Base-by-base conservation (phyloP, 2,113 vertebrate genomes). In the Leuciscus idus region DNA sequence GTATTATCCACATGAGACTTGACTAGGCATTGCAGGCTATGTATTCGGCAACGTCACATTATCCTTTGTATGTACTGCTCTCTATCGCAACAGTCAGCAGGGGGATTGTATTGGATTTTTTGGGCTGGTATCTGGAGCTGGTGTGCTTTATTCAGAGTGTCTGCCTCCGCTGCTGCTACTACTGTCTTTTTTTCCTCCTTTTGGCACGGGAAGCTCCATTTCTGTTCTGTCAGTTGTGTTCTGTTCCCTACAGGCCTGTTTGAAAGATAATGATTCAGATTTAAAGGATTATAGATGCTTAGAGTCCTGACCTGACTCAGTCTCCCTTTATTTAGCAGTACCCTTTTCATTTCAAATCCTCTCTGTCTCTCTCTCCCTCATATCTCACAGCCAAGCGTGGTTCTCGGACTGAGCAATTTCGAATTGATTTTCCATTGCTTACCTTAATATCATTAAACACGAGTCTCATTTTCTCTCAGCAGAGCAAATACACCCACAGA, bases 221-320 rank as follows among this genome's bases (percentile, higher is more conserved):
- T 85, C 59, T 82, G 26, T 85, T 82, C 84, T 88, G 46, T 83
- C 87, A 48, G 43, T 80, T 82, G 30, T 79, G 59, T 50, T 87
- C 66, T 55, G 68, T 57, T 75, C 43, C 55, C 78, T 28, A 73
- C 81, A 84, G 68, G 30, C 86, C 82, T 39, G 50, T 84, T 84
- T 80, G 57, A 88, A 61, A 84, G 84, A 85, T 74, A 86, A 86
- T 89, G 33, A 84, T 75, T 77, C 70, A 81, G 85, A 89, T 87
- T 84, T 87, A 86, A 81, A 84, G 81, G 88, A 87, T 89, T 89
- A 87, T 81, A 84, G 77, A 89, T 84, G 85, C 77, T 81, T 59
- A 62, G 26, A 86, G 81, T 86, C 73, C 55, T 83, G 82, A 84
- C 80, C 87, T 86, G 74, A 84, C 84, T 75, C 74, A 43, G 70